phyloP scores from a whole-genome alignment of 2,113 vertebrate species.

The Melanerpes formicivorus region DNA sequence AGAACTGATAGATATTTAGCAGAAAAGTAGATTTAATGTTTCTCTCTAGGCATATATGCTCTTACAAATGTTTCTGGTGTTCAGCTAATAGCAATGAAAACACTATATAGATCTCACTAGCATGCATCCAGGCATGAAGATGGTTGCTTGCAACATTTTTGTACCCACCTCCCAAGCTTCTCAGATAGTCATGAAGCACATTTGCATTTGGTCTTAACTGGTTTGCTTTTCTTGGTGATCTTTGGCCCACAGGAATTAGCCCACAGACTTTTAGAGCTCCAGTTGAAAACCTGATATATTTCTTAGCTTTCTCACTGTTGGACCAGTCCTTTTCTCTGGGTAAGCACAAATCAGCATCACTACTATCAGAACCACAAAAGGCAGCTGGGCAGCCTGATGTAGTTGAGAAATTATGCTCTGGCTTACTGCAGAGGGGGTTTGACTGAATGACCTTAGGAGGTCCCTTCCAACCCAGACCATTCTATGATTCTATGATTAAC shows the following conservation, averaged over 20 bases:
- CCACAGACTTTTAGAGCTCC: neutral
- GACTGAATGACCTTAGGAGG: too few species aligned
- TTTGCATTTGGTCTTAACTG: neutral
- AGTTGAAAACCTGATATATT: neutral
- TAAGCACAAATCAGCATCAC: neutral
- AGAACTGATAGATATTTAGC: conserved; percentile 25
- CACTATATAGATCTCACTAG: neutral
- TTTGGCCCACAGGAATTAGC: neutral
- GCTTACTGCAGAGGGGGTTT: too few species aligned
- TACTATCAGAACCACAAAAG: neutral
- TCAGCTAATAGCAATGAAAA: neutral
- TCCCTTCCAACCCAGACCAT: too few species aligned
- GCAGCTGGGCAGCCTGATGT: neutral
- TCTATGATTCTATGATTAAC: neutral
- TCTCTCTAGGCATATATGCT: neutral
- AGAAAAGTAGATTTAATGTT: conserved; percentile 36
- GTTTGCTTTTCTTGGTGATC: neutral
- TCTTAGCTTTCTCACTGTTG: neutral
- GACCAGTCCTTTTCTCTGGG: neutral
- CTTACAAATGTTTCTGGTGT: neutral
- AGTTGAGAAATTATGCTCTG: too few species aligned
- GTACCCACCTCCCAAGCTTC: neutral
- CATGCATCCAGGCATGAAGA: neutral
- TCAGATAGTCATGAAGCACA: neutral
- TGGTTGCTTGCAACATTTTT: neutral